Evolutionary conservation across 2,797 vertebrate species (phyloP), one percentile per base, ranked within the genome.

Genomic region (Brachymystax lenok): DNA sequence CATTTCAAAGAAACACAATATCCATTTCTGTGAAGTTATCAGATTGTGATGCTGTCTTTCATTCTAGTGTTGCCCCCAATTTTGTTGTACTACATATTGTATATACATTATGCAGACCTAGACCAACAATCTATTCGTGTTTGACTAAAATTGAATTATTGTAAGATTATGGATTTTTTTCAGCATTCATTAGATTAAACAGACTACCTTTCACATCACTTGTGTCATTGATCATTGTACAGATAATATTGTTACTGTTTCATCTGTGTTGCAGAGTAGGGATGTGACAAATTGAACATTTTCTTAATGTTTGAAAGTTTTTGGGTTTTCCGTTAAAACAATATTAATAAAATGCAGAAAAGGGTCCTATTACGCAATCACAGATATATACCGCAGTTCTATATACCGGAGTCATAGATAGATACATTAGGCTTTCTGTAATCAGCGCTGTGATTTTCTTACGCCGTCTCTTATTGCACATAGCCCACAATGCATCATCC

Each of bases 1-100:
- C 66, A 59, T 77, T 52, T 69, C 77, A 67, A 24, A 71, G 69
- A 71, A 71, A 71, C 35, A 71, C 54, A 71, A 19, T 52, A 71
- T 71, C 50, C 8, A 52, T 71, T 27, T 52, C 10, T 51, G 21
- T 16, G 24, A 51, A 71, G 69, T 69, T 14, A 70, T 73, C 73
- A 69, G 50, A 76, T 76, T 77, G 35, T 17, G 61, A 66, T 12
- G 21, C 63, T 63, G 35, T 66, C 28, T 69, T 28, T 50, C 51
- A 30, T 71, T 12, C 50, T 63, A 24, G 56, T 69, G 52, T n/a
- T 69, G 27, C 40, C 61, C 21, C 30, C 51, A n/a, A 17, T 8
- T n/a, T 28, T 33, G 16, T 59, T 59, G n/a, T 8, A 59, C 35
- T 35, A 35, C 35, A 35, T 35, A 7, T 35, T 35, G 33, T 35